Evolutionary conservation across 1,140 invertebrate species (phyloP), one percentile per base, ranked within the genome.

Genomic region (Heliconius congener): DNA sequence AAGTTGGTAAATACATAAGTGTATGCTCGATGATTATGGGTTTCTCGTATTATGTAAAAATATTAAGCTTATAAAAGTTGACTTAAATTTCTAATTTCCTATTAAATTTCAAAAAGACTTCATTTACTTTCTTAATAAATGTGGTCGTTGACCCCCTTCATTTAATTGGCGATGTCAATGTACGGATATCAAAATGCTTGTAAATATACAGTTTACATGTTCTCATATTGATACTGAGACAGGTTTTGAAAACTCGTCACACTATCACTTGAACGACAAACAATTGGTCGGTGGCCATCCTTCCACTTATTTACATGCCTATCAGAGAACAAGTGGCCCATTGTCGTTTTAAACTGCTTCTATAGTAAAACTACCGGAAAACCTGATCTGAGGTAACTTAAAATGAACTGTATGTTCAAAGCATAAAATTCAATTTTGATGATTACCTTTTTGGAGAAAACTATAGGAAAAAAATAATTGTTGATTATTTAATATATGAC

Each of bases 271-370:
- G 75, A 80, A 81, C 74, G 81, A 84, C 85, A 84, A 85, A 85
- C 83, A 83, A 89, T 83, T 88, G 86, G 86, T 91, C 83, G 91
- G 88, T 93, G 93, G 92, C 91, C 91, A 93, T 89, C 89, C 90
- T 90, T 91, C 91, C 89, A 91, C 87, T 82, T 91, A 94, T 93
- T 93, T 93, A 92, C 93, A 94, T 93, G 84, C 87, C 87, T 94
- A 94, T 94, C 93, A 82, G 76, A 78, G 80, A 88, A 92, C 91
- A 92, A 90, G 88, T 91, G 86, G 87, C 88, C 91, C 90, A 89
- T 93, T 93, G 91, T 91, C 87, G 86, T 87, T 89, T 83, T 80
- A 88, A 87, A 90, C 84, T 82, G 82, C 83, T 87, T 81, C 80
- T 76, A 85, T 90, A 85, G 85, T 90, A 89, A 89, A 91, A 90